phyloP scores from a whole-genome alignment of 2,888 invertebrate species.

The Tenodera sinensis region DNA sequence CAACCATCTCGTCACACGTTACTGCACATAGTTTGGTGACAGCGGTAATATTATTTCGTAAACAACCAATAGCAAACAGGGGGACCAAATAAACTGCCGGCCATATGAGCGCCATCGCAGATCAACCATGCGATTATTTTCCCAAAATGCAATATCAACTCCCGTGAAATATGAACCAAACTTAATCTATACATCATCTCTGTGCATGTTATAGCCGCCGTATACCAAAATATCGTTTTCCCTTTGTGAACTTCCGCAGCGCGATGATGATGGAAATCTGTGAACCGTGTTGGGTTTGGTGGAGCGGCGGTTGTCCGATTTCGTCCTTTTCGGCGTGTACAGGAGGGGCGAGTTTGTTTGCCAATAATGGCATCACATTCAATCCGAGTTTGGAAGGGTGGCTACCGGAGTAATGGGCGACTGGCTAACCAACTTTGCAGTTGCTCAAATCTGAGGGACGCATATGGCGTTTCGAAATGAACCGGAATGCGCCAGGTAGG shows the following conservation, averaged over 20 bases:
- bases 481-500: neutral
- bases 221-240: neutral
- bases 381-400: neutral
- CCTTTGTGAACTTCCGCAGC: conserved; percentile 16
- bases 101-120: conserved; percentile 6
- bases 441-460: neutral
- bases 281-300: neutral
- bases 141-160: conserved; percentile 17
- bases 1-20: neutral
- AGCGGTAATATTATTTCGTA: conserved; percentile 15
- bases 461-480: neutral
- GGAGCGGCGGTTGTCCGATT: neutral
- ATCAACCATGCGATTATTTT: conserved; percentile 17
- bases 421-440: neutral
- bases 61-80: conserved; percentile 17
- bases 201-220: neutral
- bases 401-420: conserved; percentile 3
- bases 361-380: conserved; percentile 16
- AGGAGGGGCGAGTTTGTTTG: conserved; percentile 9
- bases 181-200: conserved; percentile 17
- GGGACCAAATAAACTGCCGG: neutral
- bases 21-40: neutral
- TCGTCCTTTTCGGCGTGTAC: conserved; percentile 4
- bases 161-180: conserved; percentile 19
- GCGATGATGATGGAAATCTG: neutral